Evolutionary conservation across 1,140 invertebrate genomes (phyloP).

Genomic region (Drosophila saltans): DNA sequence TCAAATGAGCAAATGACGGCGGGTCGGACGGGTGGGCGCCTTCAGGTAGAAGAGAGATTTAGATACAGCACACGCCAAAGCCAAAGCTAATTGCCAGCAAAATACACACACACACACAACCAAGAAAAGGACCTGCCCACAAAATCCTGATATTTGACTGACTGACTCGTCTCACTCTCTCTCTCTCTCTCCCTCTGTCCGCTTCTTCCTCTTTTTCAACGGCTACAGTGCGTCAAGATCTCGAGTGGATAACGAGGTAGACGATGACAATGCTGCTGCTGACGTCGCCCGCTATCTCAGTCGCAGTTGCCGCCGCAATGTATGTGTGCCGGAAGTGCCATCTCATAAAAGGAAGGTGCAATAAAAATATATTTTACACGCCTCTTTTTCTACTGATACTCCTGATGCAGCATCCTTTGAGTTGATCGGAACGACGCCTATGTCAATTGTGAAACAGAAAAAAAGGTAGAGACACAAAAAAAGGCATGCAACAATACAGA

Average conservation of each 20-base stretch:
- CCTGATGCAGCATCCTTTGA: conserved; percentile 9
- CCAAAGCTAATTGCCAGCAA: conserved; percentile 66
- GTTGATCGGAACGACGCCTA: conserved; percentile 47
- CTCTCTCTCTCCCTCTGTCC: conserved; percentile 7
- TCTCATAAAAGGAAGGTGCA: conserved; percentile 80
- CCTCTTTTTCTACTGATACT: conserved; percentile 22
- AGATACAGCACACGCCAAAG: conserved; percentile 68
- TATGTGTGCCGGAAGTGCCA: conserved; percentile 68
- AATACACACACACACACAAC: conserved; percentile 11
- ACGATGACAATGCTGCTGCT: conserved; percentile 32
- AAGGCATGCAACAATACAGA: neutral
- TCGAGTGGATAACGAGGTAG: conserved; percentile 71
- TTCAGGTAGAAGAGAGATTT: conserved; percentile 58
- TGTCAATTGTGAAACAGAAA: conserved; percentile 25
- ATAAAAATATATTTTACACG: conserved; percentile 82
- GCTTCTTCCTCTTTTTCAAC: conserved; percentile 51
- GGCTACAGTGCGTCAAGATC: conserved; percentile 71
- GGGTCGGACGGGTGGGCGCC: conserved; percentile 34
- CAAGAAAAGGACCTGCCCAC: conserved; percentile 39
- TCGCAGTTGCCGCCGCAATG: conserved; percentile 4
- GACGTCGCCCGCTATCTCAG: conserved; percentile 63
- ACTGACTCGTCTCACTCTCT: conserved; percentile 11
- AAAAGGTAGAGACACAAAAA: neutral
- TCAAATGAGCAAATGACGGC: conserved; percentile 59
- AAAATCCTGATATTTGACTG: conserved; percentile 16